Evolutionary conservation across 2,113 vertebrate genomes (phyloP).

Genomic region (Actinemys pallida): DNA sequence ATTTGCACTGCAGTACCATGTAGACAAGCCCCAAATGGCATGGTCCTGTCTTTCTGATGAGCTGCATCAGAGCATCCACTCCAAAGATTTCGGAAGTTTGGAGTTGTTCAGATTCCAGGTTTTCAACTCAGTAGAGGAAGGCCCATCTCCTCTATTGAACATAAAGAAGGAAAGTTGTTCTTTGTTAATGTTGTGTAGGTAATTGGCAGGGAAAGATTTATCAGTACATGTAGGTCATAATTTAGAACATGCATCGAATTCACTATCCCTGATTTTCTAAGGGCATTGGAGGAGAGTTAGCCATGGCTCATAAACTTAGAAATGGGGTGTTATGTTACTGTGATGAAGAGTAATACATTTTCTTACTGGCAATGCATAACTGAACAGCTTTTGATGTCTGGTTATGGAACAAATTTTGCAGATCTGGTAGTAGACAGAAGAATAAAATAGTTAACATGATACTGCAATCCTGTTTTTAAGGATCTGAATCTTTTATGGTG

Average conservation of each 20-base stretch:
- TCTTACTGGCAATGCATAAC: background rate
- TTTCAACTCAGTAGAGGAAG: background rate
- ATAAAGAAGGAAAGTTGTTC: background rate
- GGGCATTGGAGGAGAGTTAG: background rate
- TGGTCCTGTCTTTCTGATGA: background rate
- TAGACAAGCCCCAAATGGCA: background rate
- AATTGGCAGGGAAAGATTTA: background rate
- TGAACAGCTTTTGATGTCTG: background rate
- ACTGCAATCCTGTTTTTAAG: background rate
- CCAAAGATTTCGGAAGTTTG: slow-evolving; percentile 23
- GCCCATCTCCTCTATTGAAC: background rate
- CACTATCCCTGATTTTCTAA: background rate
- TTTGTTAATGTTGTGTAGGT: background rate
- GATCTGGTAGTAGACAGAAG: background rate
- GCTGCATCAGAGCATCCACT: background rate
- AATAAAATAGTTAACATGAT: background rate
- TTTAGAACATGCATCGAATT: background rate
- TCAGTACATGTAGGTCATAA: background rate
- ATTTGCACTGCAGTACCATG: background rate
- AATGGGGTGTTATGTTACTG: background rate
- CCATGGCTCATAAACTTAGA: background rate
- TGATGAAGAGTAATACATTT: background rate
- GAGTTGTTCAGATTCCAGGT: background rate
- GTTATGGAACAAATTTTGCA: background rate
- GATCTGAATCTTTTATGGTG: background rate